These are phyloP conservation scores for Cariama cristata DNA, from an alignment of 2,113 vertebrate genomes.

Conservation along the genomic window DNA sequence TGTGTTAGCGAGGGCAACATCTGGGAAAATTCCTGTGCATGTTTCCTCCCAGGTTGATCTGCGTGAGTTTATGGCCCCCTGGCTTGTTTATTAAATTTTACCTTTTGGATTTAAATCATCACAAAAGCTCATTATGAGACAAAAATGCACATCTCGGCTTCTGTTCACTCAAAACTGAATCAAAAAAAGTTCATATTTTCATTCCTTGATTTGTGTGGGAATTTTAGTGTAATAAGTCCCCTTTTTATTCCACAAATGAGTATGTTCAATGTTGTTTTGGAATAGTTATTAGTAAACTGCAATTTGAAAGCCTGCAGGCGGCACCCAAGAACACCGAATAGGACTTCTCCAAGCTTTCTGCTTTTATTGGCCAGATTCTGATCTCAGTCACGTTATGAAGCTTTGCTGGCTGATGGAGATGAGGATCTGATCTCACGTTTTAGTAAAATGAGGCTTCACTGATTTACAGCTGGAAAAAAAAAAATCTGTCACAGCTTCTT, in stretches of 20 bases:
- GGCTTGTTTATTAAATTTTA: background rate
- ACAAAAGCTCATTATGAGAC: background rate
- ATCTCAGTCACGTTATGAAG: background rate
- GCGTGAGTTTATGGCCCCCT: background rate
- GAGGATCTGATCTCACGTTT: background rate
- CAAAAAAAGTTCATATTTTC: accelerated
- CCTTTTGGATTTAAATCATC: background rate
- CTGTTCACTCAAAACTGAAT: background rate
- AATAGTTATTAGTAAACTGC: background rate
- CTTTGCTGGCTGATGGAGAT: background rate
- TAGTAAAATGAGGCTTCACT: background rate
- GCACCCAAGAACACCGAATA: slow-evolving; percentile 48
- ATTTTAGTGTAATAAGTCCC: background rate
- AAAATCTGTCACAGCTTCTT: background rate
- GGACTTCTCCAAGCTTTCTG: background rate
- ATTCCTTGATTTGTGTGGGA: background rate
- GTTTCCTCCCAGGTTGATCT: background rate
- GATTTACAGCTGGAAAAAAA: background rate
- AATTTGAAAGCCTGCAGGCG: slow-evolving; percentile 41
- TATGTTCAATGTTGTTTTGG: background rate
- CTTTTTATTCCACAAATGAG: background rate
- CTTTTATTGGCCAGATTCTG: background rate
- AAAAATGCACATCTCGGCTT: background rate
- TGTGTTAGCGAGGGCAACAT: background rate
- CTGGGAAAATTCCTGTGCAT: background rate